Conservation (phyloP, 1,140 invertebrate genomes). For the Drosophila azteca region DNA sequence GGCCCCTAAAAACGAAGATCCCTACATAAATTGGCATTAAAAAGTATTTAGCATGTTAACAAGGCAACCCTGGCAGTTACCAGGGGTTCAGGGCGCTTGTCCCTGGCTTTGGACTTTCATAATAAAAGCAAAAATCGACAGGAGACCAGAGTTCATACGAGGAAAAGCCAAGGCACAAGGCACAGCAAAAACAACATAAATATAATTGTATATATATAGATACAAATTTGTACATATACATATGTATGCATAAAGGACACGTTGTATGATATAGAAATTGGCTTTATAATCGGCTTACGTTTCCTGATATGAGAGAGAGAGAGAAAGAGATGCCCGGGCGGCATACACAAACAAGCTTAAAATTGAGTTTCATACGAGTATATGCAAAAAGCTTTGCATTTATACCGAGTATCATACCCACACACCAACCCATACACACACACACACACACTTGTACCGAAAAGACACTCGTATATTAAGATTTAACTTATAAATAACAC, state of each 20-base stretch:
- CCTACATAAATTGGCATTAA: conserved; percentile 70
- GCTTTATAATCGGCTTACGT: conserved; percentile 56
- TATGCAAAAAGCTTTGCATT: conserved; percentile 39
- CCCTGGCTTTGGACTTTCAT: conserved; percentile 18
- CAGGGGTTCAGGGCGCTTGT: no score
- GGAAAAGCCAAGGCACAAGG: conserved; percentile 22
- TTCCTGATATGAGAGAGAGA: conserved; percentile 36
- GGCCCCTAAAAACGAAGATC: no score
- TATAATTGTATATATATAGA: conserved; percentile 2
- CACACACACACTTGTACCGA: background rate
- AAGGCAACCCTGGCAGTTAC: conserved; percentile 47
- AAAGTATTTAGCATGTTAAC: conserved; percentile 79
- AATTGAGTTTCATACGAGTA: conserved; percentile 30
- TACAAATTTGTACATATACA: conserved; percentile 22
- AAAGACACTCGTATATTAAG: background rate
- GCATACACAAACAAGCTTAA: conserved; percentile 50
- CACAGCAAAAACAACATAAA: conserved; percentile 7
- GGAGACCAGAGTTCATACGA: conserved; percentile 54
- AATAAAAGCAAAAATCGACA: conserved; percentile 67
- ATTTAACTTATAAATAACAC: conserved; percentile 17
- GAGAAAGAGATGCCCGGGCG: conserved; percentile 17
- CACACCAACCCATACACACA: conserved; percentile 12
- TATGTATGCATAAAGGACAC: conserved; percentile 17
- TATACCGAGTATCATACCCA: conserved; percentile 7
- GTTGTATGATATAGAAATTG: conserved; percentile 51